A percentile compares a stretch with the other conserved stretches of the same genome.
phyloP scores from a whole-genome alignment of 1,140 invertebrate species.

The Zaprionus taronus region DNA sequence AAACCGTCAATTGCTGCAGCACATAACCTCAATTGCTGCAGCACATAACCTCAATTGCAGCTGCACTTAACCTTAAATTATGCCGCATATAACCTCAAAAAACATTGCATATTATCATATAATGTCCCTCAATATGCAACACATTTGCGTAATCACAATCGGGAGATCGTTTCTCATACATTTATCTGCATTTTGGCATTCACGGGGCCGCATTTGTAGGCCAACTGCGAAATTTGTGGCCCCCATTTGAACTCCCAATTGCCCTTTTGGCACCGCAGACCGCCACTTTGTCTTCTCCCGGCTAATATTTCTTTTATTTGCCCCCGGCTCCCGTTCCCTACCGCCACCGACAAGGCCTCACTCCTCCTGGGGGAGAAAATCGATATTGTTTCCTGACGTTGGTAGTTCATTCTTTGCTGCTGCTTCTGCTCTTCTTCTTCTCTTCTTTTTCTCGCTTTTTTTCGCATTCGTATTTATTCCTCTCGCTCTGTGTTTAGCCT shows the following conservation, averaged over 20 bases:
- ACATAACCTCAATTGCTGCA: background rate
- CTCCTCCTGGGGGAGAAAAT: constrained; percentile 57
- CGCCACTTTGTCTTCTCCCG: constrained; percentile 79
- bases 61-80: background rate
- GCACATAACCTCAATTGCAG: background rate
- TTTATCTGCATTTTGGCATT: constrained; percentile 4
- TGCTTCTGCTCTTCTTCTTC: constrained; percentile 13
- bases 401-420: constrained; percentile 49
- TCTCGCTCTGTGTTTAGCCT: constrained; percentile 57
- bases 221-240: constrained; percentile 11
- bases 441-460: constrained; percentile 25
- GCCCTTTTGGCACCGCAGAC: constrained; percentile 40
- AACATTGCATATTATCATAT: constrained; percentile 3
- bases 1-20: background rate
- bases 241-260: constrained; percentile 44
- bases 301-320: constrained; percentile 82
- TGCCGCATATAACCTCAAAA: constrained; percentile 1
- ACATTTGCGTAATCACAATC: background rate
- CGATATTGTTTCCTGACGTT: constrained; percentile 72
- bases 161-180: constrained; percentile 18
- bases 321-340: constrained; percentile 2
- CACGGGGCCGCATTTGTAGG: constrained; percentile 1
- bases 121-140: background rate
- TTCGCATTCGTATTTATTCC: constrained; percentile 21
- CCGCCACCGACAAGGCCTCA: background rate